phyloP scores from a whole-genome alignment of 2,888 invertebrate genomes.

The Liodrosophila aerea region DNA sequence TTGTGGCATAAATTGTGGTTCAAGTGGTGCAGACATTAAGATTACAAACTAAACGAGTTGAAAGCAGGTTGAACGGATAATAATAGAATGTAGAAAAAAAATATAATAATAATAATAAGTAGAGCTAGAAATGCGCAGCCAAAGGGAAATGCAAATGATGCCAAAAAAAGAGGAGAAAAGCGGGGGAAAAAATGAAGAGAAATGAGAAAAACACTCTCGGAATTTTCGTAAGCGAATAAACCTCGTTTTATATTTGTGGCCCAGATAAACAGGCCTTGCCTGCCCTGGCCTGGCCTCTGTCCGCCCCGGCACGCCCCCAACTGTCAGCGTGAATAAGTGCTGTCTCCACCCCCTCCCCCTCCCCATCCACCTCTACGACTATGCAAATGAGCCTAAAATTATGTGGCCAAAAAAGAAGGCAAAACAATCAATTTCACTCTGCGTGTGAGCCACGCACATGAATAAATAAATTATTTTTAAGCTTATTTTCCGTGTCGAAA shows the following conservation, averaged over 20 bases:
- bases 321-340: conserved; percentile 56
- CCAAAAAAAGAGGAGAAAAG: neutral
- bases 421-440: conserved; percentile 29
- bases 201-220: conserved; percentile 11
- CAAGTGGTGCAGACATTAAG: conserved; percentile 25
- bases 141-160: conserved; percentile 54
- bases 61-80: conserved; percentile 43
- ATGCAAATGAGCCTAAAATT: conserved; percentile 52
- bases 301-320: neutral
- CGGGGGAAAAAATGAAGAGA: neutral
- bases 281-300: conserved; percentile 2
- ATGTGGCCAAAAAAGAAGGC: conserved; percentile 35
- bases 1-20: neutral
- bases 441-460: conserved; percentile 35
- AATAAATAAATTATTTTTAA: conserved; percentile 57
- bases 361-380: no score
- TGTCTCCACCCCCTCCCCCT: conserved; percentile 36
- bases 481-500: conserved; percentile 25
- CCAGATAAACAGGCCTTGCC: conserved; percentile 23
- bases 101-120: conserved; percentile 5
- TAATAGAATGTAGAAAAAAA: conserved; percentile 48
- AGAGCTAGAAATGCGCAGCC: neutral
- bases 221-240: conserved; percentile 35
- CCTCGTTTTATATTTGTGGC: conserved; percentile 16
- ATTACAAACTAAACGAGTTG: conserved; percentile 25